Evolutionary conservation across 92 coral and sea anemone genomes (phyloP), one percentile per base, ranked within the genome.

Genomic region (Actinernus sp.): DNA sequence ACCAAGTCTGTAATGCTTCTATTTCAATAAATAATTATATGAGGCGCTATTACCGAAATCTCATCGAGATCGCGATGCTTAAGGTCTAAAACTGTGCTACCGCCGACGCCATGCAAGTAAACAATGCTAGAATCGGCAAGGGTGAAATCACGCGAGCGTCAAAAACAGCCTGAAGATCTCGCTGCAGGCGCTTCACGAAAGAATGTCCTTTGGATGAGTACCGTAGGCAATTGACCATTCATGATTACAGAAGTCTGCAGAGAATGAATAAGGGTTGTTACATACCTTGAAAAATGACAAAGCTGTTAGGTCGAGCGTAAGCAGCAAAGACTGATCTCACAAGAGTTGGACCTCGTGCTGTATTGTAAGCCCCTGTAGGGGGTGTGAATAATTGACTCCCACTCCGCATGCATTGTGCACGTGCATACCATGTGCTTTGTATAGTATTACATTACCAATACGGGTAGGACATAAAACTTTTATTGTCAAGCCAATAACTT

Each of bases 61-160:
- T 3, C 57, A 2, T 3, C 2, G 1, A 50, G 1, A 50, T 50
- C 57, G 57, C 24, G 57, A n/a, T 37, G 43, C n/a, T n/a, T n/a
- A 8, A 37, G n/a, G n/a, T 8, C 43, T 8, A n/a, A 37, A 37
- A 37, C 43, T 8, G 8, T 37, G 43, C 43, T 8, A 37, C 43
- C 43, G 43, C 43, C 43, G 43, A 37, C 43, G 43, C 43, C 43
- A 37, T 37, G 43, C 43, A 37, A 8, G 43, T 8, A 37, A 37
- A 37, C 43, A 8, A 8, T 8, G n/a, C 9, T n/a, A 37, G 43
- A 37, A 37, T 37, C n/a, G 8, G 8, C 43, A 8, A 37, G n/a
- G 43, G 8, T n/a, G n/a, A 50, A 50, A 50, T 23, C 3, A 28
- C 3, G 2, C 57, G 57, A 2, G 2, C 22, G 25, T 50, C 57